Percentiles rank a stretch among this genome's conserved stretches.
These are phyloP conservation scores for Sarcophaga rosellei DNA, from an alignment of 2,888 invertebrate species.

Conservation along the genomic window DNA sequence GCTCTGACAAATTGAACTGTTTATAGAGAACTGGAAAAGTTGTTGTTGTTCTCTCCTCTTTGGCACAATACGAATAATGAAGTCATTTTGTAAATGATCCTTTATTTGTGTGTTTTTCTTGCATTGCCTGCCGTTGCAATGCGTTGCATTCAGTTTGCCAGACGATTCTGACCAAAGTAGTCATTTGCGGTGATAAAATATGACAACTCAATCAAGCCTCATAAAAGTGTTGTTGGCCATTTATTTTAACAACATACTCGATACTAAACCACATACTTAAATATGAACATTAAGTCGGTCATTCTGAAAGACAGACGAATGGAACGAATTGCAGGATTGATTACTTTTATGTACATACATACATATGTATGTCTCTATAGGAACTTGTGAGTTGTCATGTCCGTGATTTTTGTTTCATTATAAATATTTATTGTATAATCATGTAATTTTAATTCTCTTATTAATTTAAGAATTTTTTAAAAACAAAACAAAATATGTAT, in stretches of 20 bases:
- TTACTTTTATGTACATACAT: constrained; percentile 34
- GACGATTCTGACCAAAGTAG: constrained; percentile 72
- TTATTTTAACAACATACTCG: constrained; percentile 66
- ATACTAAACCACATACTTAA: constrained; percentile 46
- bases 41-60: constrained; percentile 3
- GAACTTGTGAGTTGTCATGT: constrained; percentile 7
- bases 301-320: constrained; percentile 3
- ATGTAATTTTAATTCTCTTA: not conserved
- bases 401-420: not conserved
- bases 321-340: constrained; percentile 35
- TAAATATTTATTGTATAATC: not conserved
- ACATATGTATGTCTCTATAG: not conserved
- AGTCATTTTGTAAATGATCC: constrained; percentile 64
- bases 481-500: too few relatives aligned
- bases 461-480: constrained; percentile 1
- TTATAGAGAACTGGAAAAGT: not conserved
- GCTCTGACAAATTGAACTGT: not conserved
- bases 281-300: constrained; percentile 42
- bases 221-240: constrained; percentile 74
- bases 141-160: constrained; percentile 9
- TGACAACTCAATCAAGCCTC: constrained; percentile 79
- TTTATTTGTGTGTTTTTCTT: constrained; percentile 31
- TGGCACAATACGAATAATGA: constrained; percentile 30
- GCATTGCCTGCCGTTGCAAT: constrained; percentile 47
- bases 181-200: constrained; percentile 80